A percentile compares a stretch with the other conserved stretches of the same genome.
Evolutionary conservation across 2,888 invertebrate species (phyloP).

Genomic region (Tanaodytes sp.): DNA sequence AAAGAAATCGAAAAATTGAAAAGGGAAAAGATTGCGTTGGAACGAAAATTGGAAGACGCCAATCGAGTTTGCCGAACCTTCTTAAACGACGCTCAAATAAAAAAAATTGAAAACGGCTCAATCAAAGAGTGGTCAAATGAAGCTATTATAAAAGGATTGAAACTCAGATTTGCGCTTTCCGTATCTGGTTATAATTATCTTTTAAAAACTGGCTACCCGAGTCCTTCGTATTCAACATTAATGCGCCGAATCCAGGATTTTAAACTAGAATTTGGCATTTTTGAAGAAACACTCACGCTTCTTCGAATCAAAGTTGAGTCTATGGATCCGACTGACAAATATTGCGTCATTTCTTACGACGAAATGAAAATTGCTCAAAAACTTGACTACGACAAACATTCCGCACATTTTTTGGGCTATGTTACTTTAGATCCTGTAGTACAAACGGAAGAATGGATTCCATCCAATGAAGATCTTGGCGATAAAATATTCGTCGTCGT

Average conservation of each 20-base stretch:
- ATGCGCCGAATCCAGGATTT: slow-evolving; percentile 40
- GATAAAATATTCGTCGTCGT: too few relatives aligned
- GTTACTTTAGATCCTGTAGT: too few relatives aligned
- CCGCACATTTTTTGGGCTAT: too few relatives aligned
- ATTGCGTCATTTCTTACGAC: slow-evolving; percentile 24
- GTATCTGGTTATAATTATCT: slow-evolving; percentile 21
- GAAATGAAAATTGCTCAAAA: too few relatives aligned
- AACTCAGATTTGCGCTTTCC: slow-evolving; percentile 25
- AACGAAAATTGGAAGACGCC: not conserved
- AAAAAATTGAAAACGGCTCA: slow-evolving; percentile 6
- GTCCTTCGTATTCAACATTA: slow-evolving; percentile 27
- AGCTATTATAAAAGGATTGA: slow-evolving; percentile 27
- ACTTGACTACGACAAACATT: too few relatives aligned
- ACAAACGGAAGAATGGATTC: slow-evolving; percentile 28
- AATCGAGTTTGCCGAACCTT: not conserved
- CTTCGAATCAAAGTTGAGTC: slow-evolving; percentile 22
- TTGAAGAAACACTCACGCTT: slow-evolving; percentile 19
- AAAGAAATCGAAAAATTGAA: too few relatives aligned
- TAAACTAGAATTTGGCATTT: slow-evolving; percentile 35
- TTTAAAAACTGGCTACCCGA: slow-evolving; percentile 16
- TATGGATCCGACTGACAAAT: slow-evolving; percentile 24
- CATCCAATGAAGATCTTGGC: too few relatives aligned
- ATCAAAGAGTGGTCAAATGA: slow-evolving; percentile 24
- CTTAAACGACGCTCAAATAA: slow-evolving; percentile 18
- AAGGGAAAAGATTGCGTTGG: too few relatives aligned